Percentiles rank a stretch among this genome's conserved stretches.
phyloP scores from a whole-genome alignment of 1,140 invertebrate genomes.

The Heliconius eleuchia region DNA sequence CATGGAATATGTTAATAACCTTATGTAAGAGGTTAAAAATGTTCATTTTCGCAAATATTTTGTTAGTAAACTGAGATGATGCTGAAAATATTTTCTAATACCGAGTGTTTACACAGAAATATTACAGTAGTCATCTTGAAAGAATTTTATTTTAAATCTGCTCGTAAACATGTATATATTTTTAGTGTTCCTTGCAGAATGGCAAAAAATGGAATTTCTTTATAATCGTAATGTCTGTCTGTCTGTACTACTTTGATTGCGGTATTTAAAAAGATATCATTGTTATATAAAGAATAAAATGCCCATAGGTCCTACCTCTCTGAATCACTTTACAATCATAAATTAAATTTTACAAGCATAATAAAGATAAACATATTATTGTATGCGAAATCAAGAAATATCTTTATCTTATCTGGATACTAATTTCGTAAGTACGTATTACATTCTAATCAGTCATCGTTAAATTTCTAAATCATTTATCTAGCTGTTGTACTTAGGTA shows the following conservation, averaged over 20 bases:
- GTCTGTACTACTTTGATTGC: too few species aligned
- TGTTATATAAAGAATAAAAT: not conserved
- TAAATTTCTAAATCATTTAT: not conserved
- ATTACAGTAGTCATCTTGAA: constrained; percentile 10
- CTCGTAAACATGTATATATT: not conserved
- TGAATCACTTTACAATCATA: not conserved
- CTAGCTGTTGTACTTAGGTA: not conserved
- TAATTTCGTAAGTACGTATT: not conserved
- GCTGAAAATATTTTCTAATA: constrained; percentile 32
- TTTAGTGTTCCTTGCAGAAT: not conserved
- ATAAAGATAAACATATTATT: not conserved
- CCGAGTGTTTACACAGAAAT: constrained; percentile 16
- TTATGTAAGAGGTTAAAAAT: constrained; percentile 6
- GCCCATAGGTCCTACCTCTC: not conserved
- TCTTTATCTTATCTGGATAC: not conserved
- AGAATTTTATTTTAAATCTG: constrained; percentile 12
- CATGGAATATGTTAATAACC: not conserved
- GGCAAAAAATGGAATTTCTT: not conserved
- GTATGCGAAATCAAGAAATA: not conserved
- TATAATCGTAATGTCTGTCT: too few species aligned
- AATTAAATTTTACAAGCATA: not conserved
- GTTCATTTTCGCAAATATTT: constrained; percentile 21
- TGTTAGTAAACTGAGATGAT: constrained; percentile 37
- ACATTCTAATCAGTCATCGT: not conserved
- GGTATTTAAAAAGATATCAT: not conserved